A percentile compares a stretch with the other conserved stretches of the same genome.
phyloP scores from a whole-genome alignment of 2,888 invertebrate species.

The Oscheius myriophilus region DNA sequence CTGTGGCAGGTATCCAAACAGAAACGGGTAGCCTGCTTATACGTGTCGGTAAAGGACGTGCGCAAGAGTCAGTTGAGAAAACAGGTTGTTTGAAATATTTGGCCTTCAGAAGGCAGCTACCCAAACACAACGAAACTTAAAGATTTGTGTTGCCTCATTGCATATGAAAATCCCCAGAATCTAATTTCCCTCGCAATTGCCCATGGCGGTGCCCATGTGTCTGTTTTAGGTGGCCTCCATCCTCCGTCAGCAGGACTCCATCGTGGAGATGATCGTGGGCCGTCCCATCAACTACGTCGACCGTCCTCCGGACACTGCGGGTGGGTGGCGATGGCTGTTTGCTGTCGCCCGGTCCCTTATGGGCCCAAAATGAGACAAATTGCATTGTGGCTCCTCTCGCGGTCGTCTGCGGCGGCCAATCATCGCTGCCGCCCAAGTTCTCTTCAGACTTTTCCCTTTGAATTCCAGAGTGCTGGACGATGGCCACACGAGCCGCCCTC shows the following conservation, averaged over 20 bases:
- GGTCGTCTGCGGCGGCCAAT: constrained; percentile 27
- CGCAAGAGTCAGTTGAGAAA: too few relatives aligned
- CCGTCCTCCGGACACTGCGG: constrained; percentile 58
- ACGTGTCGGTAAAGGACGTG: too few relatives aligned
- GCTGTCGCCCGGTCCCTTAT: constrained; percentile 17
- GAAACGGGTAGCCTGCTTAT: too few relatives aligned
- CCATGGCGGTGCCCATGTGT: too few relatives aligned
- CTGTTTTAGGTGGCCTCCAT: constrained; percentile 51
- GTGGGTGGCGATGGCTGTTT: constrained; percentile 30
- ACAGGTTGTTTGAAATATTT: too few relatives aligned
- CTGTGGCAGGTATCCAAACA: too few relatives aligned
- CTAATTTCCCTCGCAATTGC: too few relatives aligned
- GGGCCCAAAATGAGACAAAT: constrained; percentile 30
- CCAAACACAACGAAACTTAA: too few relatives aligned
- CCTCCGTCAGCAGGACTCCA: constrained; percentile 56
- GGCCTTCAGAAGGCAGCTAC: not conserved
- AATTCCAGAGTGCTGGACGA: constrained; percentile 68
- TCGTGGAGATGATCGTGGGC: constrained; percentile 67
- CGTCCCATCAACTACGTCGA: constrained; percentile 60
- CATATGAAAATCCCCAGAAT: too few relatives aligned
- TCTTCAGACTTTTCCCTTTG: constrained; percentile 11
- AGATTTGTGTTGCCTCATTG: too few relatives aligned
- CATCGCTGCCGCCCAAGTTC: constrained; percentile 14
- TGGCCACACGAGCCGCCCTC: constrained; percentile 66
- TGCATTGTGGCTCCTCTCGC: constrained; percentile 27